phyloP scores from a whole-genome alignment of 2,888 invertebrate species.

The Acronicta psi region DNA sequence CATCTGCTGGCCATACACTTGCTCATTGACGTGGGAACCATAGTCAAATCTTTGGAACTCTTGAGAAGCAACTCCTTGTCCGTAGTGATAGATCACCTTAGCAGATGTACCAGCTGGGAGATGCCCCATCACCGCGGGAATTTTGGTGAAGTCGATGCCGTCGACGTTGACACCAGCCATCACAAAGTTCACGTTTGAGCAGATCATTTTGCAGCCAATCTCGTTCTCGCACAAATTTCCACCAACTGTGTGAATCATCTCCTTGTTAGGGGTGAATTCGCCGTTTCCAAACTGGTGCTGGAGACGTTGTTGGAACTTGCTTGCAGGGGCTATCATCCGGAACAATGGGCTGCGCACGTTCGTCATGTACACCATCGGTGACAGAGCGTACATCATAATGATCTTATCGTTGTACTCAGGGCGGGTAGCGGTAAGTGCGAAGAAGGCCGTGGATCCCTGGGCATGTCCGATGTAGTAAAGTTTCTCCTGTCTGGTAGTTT shows the following conservation, averaged over 20 bases:
- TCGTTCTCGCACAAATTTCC: constrained; percentile 75
- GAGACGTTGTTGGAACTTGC: constrained; percentile 67
- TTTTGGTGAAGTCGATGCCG: constrained; percentile 85
- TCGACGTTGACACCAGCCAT: constrained; percentile 89
- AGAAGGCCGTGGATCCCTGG: constrained; percentile 76
- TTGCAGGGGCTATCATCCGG: constrained; percentile 78
- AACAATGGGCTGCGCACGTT: constrained; percentile 80
- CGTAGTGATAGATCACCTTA: constrained; percentile 88
- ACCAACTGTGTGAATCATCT: constrained; percentile 71
- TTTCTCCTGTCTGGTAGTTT: constrained; percentile 71
- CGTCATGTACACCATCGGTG: constrained; percentile 83
- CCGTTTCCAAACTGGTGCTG: constrained; percentile 69
- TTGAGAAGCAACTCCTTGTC: constrained; percentile 79
- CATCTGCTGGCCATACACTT: constrained; percentile 73
- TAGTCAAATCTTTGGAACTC: constrained; percentile 80
- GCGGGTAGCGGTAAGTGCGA: constrained; percentile 72
- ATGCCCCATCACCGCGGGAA: constrained; percentile 88
- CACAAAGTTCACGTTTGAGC: constrained; percentile 90
- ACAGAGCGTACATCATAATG: constrained; percentile 77
- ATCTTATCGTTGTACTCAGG: constrained; percentile 82
- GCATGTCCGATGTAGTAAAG: constrained; percentile 80
- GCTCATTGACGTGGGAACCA: constrained; percentile 73
- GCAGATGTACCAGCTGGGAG: constrained; percentile 89
- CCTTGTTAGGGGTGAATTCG: constrained; percentile 72
- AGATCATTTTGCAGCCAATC: constrained; percentile 84